Percentiles rank a stretch among this genome's conserved stretches.
phyloP scores from a whole-genome alignment of 2,888 invertebrate species.

The Acrocyrtus sp. region DNA sequence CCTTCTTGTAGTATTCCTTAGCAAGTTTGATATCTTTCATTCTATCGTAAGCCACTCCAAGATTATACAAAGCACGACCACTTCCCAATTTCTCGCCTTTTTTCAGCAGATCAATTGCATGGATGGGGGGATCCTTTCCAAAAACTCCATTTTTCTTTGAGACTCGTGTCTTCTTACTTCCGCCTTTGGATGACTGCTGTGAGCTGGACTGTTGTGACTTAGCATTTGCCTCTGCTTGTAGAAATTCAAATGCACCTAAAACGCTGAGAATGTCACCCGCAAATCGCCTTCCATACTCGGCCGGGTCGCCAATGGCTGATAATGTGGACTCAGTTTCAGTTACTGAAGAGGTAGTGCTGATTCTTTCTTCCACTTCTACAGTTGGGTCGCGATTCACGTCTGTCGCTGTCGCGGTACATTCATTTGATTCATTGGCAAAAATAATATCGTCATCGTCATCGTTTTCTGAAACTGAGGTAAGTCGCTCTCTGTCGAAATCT shows the following conservation, averaged over 20 bases:
- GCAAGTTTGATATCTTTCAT: constrained; percentile 49
- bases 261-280: constrained; percentile 55
- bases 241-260: constrained; percentile 55
- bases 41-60: constrained; percentile 59
- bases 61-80: constrained; percentile 58
- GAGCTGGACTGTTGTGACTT: background rate
- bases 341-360: too few species aligned
- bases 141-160: background rate
- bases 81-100: constrained; percentile 58
- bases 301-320: constrained; percentile 7
- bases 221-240: constrained; percentile 20
- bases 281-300: constrained; percentile 22
- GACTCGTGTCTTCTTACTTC: background rate
- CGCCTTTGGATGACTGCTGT: background rate
- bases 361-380: background rate
- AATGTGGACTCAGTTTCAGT: too few species aligned
- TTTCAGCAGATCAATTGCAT: constrained; percentile 52
- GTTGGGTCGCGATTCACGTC: background rate
- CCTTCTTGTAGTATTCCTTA: constrained; percentile 55
- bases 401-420: too few species aligned
- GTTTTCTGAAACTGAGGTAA: background rate
- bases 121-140: constrained; percentile 32
- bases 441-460: constrained; percentile 43
- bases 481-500: constrained; percentile 2
- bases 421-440: constrained; percentile 21